Conservation (phyloP, 2,888 invertebrate genomes). For the Eledone cirrhosa region DNA sequence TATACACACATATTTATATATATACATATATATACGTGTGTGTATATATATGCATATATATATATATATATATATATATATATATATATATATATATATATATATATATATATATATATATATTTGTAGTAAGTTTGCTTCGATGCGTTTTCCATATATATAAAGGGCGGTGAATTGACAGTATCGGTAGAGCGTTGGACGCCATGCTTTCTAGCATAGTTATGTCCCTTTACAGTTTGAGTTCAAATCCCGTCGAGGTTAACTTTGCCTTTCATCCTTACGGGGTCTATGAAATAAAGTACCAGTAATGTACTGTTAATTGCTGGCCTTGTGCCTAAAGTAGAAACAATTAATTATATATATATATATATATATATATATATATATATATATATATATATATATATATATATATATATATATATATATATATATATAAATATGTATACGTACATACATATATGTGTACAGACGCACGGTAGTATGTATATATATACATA, state of each 20-base stretch:
- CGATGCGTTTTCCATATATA: not conserved
- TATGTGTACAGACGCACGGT: not conserved
- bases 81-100: constrained; percentile 6
- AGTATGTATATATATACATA: no score
- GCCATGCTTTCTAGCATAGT: no score
- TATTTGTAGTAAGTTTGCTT: not conserved
- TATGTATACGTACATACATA: not conserved
- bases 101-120: not conserved
- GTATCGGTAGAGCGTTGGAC: no score
- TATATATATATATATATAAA: not conserved
- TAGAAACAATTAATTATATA: not conserved
- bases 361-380: constrained; percentile 6
- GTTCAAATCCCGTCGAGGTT: no score
- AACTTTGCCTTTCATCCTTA: no score
- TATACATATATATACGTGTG: not conserved
- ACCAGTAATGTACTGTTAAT: no score
- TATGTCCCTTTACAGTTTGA: no score
- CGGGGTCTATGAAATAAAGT: no score
- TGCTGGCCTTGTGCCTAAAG: no score
- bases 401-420: not conserved
- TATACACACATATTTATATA: not conserved
- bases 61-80: constrained; percentile 6
- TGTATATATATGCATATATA: not conserved
- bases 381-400: not conserved
- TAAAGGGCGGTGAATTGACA: no score